Conservation (phyloP, 2,113 vertebrate species). For the Anhinga anhinga region DNA sequence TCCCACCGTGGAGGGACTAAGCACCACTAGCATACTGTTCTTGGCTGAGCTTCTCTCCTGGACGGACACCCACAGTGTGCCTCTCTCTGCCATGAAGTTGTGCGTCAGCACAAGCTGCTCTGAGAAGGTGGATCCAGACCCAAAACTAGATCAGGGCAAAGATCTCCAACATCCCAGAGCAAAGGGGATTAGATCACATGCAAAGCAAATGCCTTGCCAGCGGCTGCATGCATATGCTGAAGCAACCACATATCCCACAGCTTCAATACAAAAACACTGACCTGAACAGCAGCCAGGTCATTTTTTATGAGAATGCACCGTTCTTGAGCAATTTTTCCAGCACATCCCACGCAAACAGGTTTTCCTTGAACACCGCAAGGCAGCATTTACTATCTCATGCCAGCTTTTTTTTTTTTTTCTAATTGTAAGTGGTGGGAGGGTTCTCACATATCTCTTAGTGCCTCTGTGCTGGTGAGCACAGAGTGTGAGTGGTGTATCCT, state of each 20-base stretch:
- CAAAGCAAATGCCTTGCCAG: background rate
- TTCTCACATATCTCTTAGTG: background rate
- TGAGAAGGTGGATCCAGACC: background rate
- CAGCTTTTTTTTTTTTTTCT: background rate
- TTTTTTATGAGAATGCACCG: constrained; percentile 9
- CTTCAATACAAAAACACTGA: background rate
- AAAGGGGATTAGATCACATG: background rate
- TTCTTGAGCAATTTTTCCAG: constrained; percentile 59
- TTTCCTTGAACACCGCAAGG: background rate
- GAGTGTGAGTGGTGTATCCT: background rate
- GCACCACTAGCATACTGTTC: background rate
- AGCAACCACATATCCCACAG: background rate
- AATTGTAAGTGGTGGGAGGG: background rate
- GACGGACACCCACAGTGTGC: background rate
- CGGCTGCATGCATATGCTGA: background rate
- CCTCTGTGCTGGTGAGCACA: background rate
- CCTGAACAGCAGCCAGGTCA: constrained; percentile 28
- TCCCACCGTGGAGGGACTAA: background rate
- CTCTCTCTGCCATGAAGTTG: background rate
- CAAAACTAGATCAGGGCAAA: background rate
- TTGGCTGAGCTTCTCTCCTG: background rate
- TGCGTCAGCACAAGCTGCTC: background rate
- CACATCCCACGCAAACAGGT: constrained; percentile 1
- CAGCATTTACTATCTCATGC: background rate
- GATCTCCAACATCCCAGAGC: background rate